These are phyloP conservation scores for Tetragonisca angustula DNA, from an alignment of 2,888 invertebrate genomes.

Conservation along the genomic window DNA sequence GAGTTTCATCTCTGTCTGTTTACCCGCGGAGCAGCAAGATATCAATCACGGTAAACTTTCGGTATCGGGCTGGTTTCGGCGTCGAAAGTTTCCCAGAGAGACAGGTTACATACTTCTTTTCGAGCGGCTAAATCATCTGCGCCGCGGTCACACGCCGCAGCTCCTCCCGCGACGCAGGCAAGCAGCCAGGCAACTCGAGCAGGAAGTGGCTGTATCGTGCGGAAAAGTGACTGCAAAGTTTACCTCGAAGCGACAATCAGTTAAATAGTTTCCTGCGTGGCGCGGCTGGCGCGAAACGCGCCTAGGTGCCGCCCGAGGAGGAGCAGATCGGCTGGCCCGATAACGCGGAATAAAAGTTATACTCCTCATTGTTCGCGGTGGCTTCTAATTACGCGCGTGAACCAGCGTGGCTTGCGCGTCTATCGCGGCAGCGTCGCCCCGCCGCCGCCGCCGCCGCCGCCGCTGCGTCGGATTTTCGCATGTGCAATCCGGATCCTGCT, in stretches of 20 bases:
- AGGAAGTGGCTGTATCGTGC: constrained; percentile 69
- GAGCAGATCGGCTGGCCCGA: constrained; percentile 77
- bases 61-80: too few species aligned
- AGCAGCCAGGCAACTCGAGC: constrained; percentile 59
- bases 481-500: constrained; percentile 56
- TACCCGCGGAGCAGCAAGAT: too few species aligned
- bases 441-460: constrained; percentile 37
- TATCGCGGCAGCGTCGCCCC: constrained; percentile 44
- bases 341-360: constrained; percentile 82
- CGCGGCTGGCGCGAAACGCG: constrained; percentile 54
- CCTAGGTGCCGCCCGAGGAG: constrained; percentile 50
- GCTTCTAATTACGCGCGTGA: constrained; percentile 81
- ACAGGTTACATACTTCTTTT: constrained; percentile 6
- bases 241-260: constrained; percentile 75
- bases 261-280: constrained; percentile 76
- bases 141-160: constrained; percentile 45
- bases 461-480: constrained; percentile 56
- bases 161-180: constrained; percentile 65
- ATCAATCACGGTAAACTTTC: constrained; percentile 9
- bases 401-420: constrained; percentile 42
- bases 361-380: constrained; percentile 81
- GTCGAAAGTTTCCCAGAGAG: constrained; percentile 9
- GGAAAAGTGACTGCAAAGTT: constrained; percentile 74
- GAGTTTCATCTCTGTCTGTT: not conserved
- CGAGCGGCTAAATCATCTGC: constrained; percentile 40